Percentiles rank a stretch among this genome's conserved stretches.
Conservation (phyloP, 2,888 invertebrate species). For the Pammene aurita region DNA sequence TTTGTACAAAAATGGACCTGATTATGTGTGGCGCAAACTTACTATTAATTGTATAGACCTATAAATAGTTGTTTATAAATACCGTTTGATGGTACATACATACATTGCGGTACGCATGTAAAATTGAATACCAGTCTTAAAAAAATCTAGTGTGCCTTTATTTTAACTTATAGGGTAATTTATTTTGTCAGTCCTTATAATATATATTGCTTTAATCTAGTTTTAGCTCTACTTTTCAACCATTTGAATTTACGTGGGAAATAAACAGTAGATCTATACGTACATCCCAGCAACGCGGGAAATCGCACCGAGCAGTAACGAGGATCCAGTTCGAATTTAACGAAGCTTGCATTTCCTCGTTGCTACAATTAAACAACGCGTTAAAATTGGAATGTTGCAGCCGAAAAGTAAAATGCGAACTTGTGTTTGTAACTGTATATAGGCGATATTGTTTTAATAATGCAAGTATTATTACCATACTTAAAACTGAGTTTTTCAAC, state of each 20-base stretch:
- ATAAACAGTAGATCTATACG: conserved; percentile 10
- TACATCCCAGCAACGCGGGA: conserved; percentile 11
- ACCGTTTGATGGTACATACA: too few relatives aligned
- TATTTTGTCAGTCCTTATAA: too few relatives aligned
- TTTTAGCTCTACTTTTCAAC: background rate
- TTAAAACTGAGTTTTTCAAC: too few relatives aligned
- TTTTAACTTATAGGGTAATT: too few relatives aligned
- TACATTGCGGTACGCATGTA: too few relatives aligned
- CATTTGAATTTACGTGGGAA: conserved; percentile 6
- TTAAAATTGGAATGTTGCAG: conserved; percentile 19
- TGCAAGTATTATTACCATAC: background rate
- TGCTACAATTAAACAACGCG: conserved; percentile 33
- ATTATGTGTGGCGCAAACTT: too few relatives aligned
- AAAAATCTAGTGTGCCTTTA: too few relatives aligned
- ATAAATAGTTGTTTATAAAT: too few relatives aligned
- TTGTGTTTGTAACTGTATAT: background rate
- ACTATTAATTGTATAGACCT: too few relatives aligned
- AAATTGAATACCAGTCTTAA: too few relatives aligned
- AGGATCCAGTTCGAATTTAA: conserved; percentile 29
- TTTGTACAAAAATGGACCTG: too few relatives aligned
- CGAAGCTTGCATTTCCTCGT: conserved; percentile 36
- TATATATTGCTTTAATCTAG: background rate
- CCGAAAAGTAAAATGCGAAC: conserved; percentile 1
- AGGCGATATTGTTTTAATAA: background rate
- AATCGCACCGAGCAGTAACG: conserved; percentile 26